Evolutionary conservation across 2,888 invertebrate genomes (phyloP).

Genomic region (Eristalinus sepulchralis): DNA sequence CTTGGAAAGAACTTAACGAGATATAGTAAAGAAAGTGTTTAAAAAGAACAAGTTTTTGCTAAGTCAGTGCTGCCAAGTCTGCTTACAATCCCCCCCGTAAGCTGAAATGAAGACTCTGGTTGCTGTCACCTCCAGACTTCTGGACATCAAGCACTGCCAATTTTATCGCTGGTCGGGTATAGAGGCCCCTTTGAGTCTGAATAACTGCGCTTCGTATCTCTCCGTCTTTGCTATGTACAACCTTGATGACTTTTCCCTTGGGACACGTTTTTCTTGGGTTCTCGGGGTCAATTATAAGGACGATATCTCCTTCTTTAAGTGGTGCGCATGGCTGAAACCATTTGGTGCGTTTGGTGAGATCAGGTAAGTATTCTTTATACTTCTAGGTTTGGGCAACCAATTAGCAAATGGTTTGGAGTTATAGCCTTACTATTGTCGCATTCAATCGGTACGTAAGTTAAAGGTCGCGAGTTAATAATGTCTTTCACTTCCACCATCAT

Average conservation of each 20-base stretch:
- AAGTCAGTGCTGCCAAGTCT: too few species aligned
- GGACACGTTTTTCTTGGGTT: constrained; percentile 38
- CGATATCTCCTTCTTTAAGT: constrained; percentile 47
- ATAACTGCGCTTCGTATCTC: too few species aligned
- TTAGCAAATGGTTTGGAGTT: too few species aligned
- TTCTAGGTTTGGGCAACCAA: too few species aligned
- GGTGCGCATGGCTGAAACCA: constrained; percentile 45
- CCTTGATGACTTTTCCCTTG: constrained; percentile 28
- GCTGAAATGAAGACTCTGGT: too few species aligned
- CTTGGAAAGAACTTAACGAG: too few species aligned
- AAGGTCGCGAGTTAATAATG: background rate
- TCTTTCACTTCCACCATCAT: constrained; percentile 34
- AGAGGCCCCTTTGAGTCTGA: constrained; percentile 17
- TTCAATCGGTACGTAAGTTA: background rate
- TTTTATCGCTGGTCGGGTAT: constrained; percentile 20
- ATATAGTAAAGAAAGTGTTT: too few species aligned
- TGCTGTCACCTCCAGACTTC: too few species aligned
- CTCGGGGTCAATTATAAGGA: constrained; percentile 46
- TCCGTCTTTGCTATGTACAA: constrained; percentile 6
- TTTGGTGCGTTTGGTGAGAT: constrained; percentile 47
- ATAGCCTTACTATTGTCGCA: too few species aligned
- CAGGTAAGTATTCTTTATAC: constrained; percentile 68
- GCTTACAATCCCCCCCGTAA: too few species aligned
- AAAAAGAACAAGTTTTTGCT: too few species aligned
- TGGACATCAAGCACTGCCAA: too few species aligned